Evolutionary conservation across 2,797 vertebrate species (phyloP), one percentile per base, ranked within the genome.

Genomic region (Hydrophis major): DNA sequence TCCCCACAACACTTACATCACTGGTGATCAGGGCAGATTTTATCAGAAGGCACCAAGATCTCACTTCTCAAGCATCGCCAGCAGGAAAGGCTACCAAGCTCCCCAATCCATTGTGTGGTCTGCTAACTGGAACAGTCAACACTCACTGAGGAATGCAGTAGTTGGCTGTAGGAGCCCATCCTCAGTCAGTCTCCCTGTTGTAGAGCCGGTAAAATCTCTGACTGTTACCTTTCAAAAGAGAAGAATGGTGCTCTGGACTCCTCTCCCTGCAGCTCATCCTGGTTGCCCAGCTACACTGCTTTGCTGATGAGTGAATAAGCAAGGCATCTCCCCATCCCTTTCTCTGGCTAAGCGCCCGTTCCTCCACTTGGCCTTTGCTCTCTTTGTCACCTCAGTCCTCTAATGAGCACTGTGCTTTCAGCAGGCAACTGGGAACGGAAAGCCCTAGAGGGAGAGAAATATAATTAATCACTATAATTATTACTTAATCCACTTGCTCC

Each of bases 401-500:
- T 91, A 78, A 91, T 86, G 69, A 86, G 66, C 66, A 86, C 10
- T 53, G 61, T 91, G 86, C 90, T 47, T 93, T 91, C 86, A 56
- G 90, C 86, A 83, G 50, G 47, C 87, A 88, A 91, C 50, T 18
- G 87, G 90, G 57, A 74, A 93, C 86, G n/a, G 86, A 93, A 91
- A 91, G 57, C 50, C 90, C 87, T 57, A 66, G 86, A 74, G 93
- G 55, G 87, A 89, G 87, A 91, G 57, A 86, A 89, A 86, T 89
- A 89, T 89, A 93, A 93, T 91, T 89, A 93, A 93, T 93, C 87
- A 91, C 87, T 89, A 47, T 91, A 93, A 93, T 93, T 89, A 89
- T 93, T 93, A 57, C 90, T 93, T 93, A 91, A 93, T 89, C 69
- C 87, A 91, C 32, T 89, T 57, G 93, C 59, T 91, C 93, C 59